A percentile compares a stretch with the other conserved stretches of the same genome.
These are phyloP conservation scores for Cepaea nemoralis DNA, from an alignment of 1,140 invertebrate species.

Conservation along the genomic window DNA sequence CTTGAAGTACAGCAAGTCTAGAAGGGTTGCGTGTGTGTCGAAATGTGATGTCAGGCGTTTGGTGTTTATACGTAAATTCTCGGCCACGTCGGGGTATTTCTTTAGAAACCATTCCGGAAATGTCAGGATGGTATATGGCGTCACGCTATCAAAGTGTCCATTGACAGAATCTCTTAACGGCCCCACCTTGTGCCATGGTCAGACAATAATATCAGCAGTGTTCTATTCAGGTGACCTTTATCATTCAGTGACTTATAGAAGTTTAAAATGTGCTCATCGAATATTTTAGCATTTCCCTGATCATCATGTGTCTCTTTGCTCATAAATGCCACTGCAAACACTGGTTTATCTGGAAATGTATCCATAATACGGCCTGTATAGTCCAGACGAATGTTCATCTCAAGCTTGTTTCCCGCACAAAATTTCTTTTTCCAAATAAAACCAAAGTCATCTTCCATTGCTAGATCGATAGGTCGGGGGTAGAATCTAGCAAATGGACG, in stretches of 20 bases:
- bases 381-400: not conserved
- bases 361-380: not conserved
- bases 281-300: not conserved
- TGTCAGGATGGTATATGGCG: constrained; percentile 6
- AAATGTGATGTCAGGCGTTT: constrained; percentile 22
- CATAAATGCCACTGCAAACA: not conserved
- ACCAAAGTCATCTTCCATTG: constrained; percentile 11
- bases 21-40: not conserved
- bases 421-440: not conserved
- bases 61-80: constrained; percentile 1
- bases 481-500: not conserved
- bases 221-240: not conserved
- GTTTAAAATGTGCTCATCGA: constrained; percentile 13
- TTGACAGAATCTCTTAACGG: not conserved
- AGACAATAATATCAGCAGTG: constrained; percentile 6
- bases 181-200: constrained; percentile 25
- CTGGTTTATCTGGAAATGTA: not conserved
- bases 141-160: not conserved
- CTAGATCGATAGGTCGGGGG: not conserved
- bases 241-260: constrained; percentile 5
- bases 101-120: constrained; percentile 21
- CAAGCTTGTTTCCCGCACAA: constrained; percentile 1
- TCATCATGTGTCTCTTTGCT: constrained; percentile 7
- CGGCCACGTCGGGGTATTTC: constrained; percentile 9
- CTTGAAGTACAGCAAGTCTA: constrained; percentile 26